Conservation (phyloP, 1,140 invertebrate species). For the Holotrichia oblita region DNA sequence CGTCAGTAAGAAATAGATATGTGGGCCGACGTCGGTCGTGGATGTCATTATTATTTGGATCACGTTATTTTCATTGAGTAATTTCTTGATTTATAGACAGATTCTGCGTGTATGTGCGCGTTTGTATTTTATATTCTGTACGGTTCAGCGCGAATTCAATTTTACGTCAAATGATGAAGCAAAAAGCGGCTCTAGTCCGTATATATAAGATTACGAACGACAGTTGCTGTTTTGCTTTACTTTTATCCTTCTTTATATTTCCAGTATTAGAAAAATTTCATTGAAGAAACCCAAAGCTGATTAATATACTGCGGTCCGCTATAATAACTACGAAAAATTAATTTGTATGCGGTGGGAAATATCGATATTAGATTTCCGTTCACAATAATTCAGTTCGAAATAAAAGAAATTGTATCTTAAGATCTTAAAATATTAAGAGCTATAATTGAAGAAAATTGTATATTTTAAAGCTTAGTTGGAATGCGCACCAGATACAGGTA, state of each 20-base stretch:
- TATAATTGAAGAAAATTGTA: too few species aligned
- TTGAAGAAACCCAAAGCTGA: too few species aligned
- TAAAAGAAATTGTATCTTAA: too few species aligned
- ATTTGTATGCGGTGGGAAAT: too few species aligned
- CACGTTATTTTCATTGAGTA: slow-evolving; percentile 20
- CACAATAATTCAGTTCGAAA: too few species aligned
- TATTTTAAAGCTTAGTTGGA: too few species aligned
- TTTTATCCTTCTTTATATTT: not conserved
- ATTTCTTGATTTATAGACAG: slow-evolving; percentile 9
- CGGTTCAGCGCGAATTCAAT: not conserved
- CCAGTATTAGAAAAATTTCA: too few species aligned
- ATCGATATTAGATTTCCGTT: too few species aligned
- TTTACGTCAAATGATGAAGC: slow-evolving; percentile 6
- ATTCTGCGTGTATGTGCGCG: not conserved
- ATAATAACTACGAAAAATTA: too few species aligned
- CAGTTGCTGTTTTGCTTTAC: not conserved
- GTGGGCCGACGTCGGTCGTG: not conserved
- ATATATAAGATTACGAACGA: not conserved
- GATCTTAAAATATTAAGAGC: too few species aligned
- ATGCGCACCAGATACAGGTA: too few species aligned
- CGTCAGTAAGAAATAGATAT: not conserved
- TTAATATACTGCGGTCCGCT: too few species aligned
- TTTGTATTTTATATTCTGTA: not conserved
- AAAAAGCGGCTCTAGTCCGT: not conserved
- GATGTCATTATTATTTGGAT: slow-evolving; percentile 12